Conservation (phyloP, 2,113 vertebrate genomes). For the Microcebus jonahi region DNA sequence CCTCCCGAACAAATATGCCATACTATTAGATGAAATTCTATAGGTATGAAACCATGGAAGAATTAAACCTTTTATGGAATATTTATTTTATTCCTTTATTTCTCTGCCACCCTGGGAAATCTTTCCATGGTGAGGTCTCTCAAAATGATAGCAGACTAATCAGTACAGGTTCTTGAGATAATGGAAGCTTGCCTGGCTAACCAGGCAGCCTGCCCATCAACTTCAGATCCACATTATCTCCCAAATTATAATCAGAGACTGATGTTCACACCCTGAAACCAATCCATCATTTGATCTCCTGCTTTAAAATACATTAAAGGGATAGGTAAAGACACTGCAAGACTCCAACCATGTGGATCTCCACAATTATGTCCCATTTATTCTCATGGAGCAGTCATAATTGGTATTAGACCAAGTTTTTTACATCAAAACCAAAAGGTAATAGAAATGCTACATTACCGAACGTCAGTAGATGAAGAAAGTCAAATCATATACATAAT, state of each 20-base stretch:
- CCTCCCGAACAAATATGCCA: background rate
- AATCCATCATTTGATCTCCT: slow-evolving; percentile 70
- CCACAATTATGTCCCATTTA: slow-evolving; percentile 1
- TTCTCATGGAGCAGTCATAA: background rate
- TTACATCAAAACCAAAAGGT: slow-evolving; percentile 9
- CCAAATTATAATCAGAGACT: slow-evolving; percentile 72
- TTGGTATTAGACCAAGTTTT: background rate
- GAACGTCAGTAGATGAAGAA: background rate
- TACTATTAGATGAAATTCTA: background rate
- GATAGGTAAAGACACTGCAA: slow-evolving; percentile 31
- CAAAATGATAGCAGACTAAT: slow-evolving; percentile 57
- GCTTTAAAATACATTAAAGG: slow-evolving; percentile 69
- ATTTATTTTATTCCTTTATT: background rate
- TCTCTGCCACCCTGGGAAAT: slow-evolving; percentile 56
- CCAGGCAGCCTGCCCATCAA: slow-evolving; percentile 73
- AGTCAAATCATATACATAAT: background rate
- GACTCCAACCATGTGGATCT: slow-evolving; percentile 49
- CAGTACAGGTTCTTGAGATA: slow-evolving; percentile 60
- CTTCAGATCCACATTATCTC: slow-evolving; percentile 75
- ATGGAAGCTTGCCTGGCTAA: slow-evolving; percentile 67
- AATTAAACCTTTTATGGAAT: background rate
- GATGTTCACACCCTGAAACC: slow-evolving; percentile 78
- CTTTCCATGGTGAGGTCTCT: slow-evolving; percentile 61
- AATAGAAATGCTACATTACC: background rate
- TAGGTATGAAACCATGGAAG: background rate